phyloP scores from a whole-genome alignment of 2,113 vertebrate genomes.

The Manacus vitellinus region DNA sequence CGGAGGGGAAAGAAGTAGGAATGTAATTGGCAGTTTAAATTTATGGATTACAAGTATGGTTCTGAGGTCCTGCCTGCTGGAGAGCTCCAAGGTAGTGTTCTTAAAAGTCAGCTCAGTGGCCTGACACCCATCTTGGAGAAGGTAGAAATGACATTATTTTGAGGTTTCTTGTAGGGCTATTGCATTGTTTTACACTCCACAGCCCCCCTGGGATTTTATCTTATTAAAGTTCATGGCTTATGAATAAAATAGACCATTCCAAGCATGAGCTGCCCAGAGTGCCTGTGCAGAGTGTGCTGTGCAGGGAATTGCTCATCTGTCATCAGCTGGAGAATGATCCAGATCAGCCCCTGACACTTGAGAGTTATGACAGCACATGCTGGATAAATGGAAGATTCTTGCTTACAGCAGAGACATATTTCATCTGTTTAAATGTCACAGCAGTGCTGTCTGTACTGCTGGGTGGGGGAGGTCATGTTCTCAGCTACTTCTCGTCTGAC shows the following conservation, averaged over 20 bases:
- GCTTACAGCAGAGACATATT: neutral
- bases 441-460: neutral
- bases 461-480: neutral
- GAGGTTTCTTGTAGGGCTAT: neutral
- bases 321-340: neutral
- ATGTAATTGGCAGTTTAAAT: neutral
- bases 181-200: neutral
- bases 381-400: neutral
- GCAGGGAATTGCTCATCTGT: neutral
- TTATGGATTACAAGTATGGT: neutral
- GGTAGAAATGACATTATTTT: neutral
- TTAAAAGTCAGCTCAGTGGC: neutral
- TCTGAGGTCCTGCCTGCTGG: neutral
- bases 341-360: neutral
- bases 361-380: neutral
- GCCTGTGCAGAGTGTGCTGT: neutral
- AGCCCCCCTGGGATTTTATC: neutral
- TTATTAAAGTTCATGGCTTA: neutral
- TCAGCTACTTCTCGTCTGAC: neutral
- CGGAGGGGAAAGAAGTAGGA: neutral
- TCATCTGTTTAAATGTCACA: neutral
- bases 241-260: neutral
- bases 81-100: neutral
- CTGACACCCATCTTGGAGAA: accelerated
- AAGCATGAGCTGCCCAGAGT: neutral